Conservation (phyloP, 2,113 vertebrate species). For the Garra rufa region DNA sequence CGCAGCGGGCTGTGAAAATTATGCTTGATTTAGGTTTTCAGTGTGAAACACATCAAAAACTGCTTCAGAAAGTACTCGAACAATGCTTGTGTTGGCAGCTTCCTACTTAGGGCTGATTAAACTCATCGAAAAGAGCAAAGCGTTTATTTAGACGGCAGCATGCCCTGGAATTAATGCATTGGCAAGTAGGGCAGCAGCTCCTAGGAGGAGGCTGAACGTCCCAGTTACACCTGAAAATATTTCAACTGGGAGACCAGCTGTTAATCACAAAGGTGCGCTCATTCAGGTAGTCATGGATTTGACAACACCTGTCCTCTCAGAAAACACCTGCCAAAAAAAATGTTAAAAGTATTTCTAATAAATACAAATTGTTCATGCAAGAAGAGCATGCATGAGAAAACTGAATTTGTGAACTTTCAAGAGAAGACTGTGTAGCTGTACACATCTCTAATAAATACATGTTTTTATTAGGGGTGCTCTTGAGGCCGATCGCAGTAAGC, state of each 20-base stretch:
- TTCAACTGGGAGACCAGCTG: neutral
- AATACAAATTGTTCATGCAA: neutral
- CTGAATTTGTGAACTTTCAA: neutral
- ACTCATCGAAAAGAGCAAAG: neutral
- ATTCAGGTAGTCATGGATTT: neutral
- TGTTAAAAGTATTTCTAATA: neutral
- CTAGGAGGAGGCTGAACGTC: neutral
- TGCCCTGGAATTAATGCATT: neutral
- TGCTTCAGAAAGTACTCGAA: conserved; percentile 4
- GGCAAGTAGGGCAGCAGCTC: neutral
- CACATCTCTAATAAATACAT: neutral
- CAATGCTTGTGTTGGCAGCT: neutral
- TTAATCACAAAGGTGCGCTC: neutral
- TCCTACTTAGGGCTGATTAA: conserved; percentile 14
- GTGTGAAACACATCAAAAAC: conserved; percentile 3
- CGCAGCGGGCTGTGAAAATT: conserved; percentile 4
- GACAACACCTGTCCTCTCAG: neutral
- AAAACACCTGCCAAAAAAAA: too few relatives aligned
- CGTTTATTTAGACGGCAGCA: neutral
- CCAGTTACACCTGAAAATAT: conserved; percentile 10
- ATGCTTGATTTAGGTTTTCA: neutral
- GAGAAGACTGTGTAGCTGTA: neutral
- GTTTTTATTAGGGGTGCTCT: too few relatives aligned
- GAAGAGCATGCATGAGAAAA: too few relatives aligned
- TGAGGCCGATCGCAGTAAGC: too few relatives aligned